A percentile compares a stretch with the other conserved stretches of the same genome.
Conservation (phyloP, 2,797 vertebrate genomes). For the Geotrypetes seraphini region DNA sequence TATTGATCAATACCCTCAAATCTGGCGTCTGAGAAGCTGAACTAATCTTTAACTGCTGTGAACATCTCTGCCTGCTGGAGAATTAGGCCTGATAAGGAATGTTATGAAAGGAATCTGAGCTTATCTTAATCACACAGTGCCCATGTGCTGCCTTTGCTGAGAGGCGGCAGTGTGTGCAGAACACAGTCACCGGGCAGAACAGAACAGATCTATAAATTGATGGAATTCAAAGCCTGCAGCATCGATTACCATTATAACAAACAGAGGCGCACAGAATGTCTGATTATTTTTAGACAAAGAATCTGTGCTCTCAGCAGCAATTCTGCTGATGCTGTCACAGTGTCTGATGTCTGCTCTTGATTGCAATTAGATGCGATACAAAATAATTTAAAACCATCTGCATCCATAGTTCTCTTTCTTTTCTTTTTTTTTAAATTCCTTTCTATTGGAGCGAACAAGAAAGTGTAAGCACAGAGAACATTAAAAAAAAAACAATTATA, state of each 20-base stretch:
- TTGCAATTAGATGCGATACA: conserved; percentile 98
- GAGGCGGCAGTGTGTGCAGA: conserved; percentile 40
- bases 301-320: conserved; percentile 99
- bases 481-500: no score
- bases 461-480: no score
- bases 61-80: conserved; percentile 77
- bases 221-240: conserved; percentile 99
- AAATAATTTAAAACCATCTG: conserved; percentile 89
- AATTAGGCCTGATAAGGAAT: conserved; percentile 79
- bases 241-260: conserved; percentile 99
- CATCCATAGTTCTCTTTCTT: conserved; percentile 64
- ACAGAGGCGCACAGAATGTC: conserved; percentile 95
- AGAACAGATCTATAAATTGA: conserved; percentile 99
- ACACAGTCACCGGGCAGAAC: conserved; percentile 93
- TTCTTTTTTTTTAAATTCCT: no score
- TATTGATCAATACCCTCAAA: conserved; percentile 93
- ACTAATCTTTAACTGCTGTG: conserved; percentile 86
- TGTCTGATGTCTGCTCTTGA: conserved; percentile 98
- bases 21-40: conserved; percentile 81
- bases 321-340: conserved; percentile 99
- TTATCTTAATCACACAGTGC: conserved; percentile 85
- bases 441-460: no score
- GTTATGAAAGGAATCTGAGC: conserved; percentile 82
- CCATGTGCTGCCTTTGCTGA: conserved; percentile 43
- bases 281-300: conserved; percentile 99